phyloP scores from a whole-genome alignment of 2,113 vertebrate genomes.

The Hippoglossus stenolepis region DNA sequence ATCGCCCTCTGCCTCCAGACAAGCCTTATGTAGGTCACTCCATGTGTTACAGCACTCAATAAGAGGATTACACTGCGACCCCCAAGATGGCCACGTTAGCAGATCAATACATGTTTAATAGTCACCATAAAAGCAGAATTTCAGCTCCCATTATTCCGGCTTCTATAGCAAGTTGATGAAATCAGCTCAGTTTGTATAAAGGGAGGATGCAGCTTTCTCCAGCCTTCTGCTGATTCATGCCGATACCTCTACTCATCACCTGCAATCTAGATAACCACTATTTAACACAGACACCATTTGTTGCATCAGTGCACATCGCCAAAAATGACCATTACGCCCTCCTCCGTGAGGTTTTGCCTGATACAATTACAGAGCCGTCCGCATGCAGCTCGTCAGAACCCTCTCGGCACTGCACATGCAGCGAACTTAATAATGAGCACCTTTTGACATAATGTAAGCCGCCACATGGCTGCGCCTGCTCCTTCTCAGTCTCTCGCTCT shows the following conservation, averaged over 20 bases:
- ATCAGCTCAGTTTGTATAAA: not conserved
- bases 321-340: conserved; percentile 28
- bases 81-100: conserved; percentile 56
- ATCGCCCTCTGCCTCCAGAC: conserved; percentile 44
- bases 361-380: not conserved
- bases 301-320: conserved; percentile 14
- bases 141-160: not conserved
- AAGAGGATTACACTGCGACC: conserved; percentile 78
- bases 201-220: not conserved
- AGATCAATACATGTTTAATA: conserved; percentile 49
- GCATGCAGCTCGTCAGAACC: conserved; percentile 24
- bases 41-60: conserved; percentile 61
- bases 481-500: conserved; percentile 25
- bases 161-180: not conserved
- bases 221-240: conserved; percentile 41
- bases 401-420: conserved; percentile 21
- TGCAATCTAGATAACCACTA: conserved; percentile 12
- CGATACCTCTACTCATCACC: conserved; percentile 4
- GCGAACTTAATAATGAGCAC: conserved; percentile 46
- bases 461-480: conserved; percentile 53
- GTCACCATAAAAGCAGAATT: conserved; percentile 3
- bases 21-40: conserved; percentile 77
- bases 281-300: conserved; percentile 24
- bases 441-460: not conserved
- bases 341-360: conserved; percentile 12